Evolutionary conservation across 2,113 vertebrate genomes (phyloP).

Genomic region (Elachura formosa): DNA sequence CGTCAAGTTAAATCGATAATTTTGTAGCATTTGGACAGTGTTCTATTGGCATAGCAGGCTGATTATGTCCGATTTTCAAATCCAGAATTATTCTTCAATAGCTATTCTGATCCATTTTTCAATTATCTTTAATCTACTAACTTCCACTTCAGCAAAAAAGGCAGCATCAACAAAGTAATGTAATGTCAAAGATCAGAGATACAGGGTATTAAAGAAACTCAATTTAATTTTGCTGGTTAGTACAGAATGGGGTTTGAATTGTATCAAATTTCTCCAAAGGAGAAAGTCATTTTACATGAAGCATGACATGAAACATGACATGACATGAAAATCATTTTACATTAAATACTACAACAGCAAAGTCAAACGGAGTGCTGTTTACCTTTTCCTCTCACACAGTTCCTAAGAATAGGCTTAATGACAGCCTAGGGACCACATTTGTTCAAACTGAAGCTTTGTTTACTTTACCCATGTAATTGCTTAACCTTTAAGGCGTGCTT

Average conservation of each 20-base stretch:
- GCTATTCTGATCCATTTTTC: neutral
- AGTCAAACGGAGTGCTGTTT: neutral
- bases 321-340: neutral
- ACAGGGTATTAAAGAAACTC: neutral
- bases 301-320: no score
- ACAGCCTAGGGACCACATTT: neutral
- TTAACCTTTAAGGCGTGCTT: neutral
- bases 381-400: neutral
- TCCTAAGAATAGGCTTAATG: neutral
- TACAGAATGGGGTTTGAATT: neutral
- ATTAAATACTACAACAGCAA: neutral
- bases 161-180: neutral
- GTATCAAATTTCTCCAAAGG: neutral
- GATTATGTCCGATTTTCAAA: neutral
- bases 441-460: neutral
- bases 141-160: neutral
- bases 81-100: neutral
- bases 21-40: neutral
- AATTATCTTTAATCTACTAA: neutral
- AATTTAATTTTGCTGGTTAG: neutral
- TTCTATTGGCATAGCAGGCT: fast-evolving
- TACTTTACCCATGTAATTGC: neutral
- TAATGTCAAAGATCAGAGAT: neutral
- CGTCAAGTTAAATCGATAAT: neutral
- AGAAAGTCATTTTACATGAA: neutral